Conservation (phyloP, 2,888 invertebrate genomes). For the Iselma pallidipennis region DNA sequence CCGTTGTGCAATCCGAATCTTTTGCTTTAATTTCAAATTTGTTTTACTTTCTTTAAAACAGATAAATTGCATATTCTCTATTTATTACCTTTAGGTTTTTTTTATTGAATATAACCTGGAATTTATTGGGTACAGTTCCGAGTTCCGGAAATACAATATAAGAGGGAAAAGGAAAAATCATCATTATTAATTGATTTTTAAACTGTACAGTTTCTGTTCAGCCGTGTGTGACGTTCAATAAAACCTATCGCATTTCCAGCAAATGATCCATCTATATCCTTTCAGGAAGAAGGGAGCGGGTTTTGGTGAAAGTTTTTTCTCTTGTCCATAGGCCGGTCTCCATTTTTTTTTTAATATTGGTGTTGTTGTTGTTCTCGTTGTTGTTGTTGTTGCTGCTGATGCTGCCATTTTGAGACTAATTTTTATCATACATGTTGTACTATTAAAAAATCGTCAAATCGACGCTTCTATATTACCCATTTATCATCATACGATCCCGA, state of each 20-base stretch:
- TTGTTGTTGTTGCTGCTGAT: neutral
- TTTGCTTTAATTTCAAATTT: constrained; percentile 4
- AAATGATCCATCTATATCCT: neutral
- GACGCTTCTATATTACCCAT: constrained; percentile 23
- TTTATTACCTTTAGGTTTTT: neutral
- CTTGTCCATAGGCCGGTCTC: neutral
- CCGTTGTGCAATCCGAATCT: neutral
- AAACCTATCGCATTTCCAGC: constrained; percentile 13
- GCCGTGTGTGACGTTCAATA: constrained; percentile 13
- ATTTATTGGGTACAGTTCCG: too few species aligned
- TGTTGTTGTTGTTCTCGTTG: neutral
- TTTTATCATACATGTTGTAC: constrained; percentile 5
- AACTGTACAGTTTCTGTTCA: constrained; percentile 14
- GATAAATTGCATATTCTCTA: constrained; percentile 2
- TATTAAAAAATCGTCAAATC: constrained; percentile 26
- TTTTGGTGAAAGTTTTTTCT: neutral
- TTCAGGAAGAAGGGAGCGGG: neutral
- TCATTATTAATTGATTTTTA: constrained; percentile 15
- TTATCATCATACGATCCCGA: constrained; percentile 21
- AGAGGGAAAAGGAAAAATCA: neutral
- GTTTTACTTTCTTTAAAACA: constrained; percentile 6
- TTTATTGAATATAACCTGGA: too few species aligned
- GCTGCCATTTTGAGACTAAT: neutral
- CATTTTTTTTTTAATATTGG: neutral
- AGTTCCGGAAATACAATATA: too few species aligned